Evolutionary conservation across 2,888 invertebrate species (phyloP).

Genomic region (Epinotia brunnichana): DNA sequence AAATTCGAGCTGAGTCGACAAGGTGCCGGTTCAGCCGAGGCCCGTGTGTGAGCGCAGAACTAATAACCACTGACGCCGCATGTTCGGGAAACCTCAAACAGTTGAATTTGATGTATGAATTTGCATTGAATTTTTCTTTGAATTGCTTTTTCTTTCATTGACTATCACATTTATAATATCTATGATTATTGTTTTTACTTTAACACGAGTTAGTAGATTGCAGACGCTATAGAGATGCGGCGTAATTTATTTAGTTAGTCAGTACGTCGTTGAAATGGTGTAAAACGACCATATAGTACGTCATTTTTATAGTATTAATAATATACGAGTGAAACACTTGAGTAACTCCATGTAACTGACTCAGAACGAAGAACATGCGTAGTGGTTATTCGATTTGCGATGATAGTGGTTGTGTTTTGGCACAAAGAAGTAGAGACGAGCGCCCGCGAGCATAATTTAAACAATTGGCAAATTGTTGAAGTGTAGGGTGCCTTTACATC

Average conservation of each 20-base stretch:
- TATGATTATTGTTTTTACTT: not conserved
- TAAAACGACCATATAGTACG: not conserved
- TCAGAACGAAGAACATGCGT: not conserved
- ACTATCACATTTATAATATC: not conserved
- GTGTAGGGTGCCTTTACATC: not conserved
- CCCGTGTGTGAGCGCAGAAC: not conserved
- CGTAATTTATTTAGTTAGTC: not conserved
- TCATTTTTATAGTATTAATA: too few relatives aligned
- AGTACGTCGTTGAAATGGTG: not conserved
- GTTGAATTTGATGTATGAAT: not conserved
- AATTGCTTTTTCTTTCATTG: not conserved
- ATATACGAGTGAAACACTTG: not conserved
- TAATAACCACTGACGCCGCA: slow-evolving; percentile 10
- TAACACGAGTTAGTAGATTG: too few relatives aligned
- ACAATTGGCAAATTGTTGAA: not conserved
- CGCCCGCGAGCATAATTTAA: slow-evolving; percentile 3
- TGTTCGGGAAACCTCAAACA: not conserved
- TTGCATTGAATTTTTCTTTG: not conserved
- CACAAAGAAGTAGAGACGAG: slow-evolving; percentile 4
- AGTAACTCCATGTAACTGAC: not conserved
- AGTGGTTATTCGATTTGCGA: slow-evolving; percentile 11
- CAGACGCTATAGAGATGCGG: too few relatives aligned
- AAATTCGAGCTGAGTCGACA: slow-evolving; percentile 14
- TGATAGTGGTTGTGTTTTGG: not conserved
- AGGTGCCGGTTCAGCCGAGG: slow-evolving; percentile 11